These are phyloP conservation scores for Myrmecobius fasciatus DNA, from an alignment of 2,113 vertebrate species.

Conservation along the genomic window DNA sequence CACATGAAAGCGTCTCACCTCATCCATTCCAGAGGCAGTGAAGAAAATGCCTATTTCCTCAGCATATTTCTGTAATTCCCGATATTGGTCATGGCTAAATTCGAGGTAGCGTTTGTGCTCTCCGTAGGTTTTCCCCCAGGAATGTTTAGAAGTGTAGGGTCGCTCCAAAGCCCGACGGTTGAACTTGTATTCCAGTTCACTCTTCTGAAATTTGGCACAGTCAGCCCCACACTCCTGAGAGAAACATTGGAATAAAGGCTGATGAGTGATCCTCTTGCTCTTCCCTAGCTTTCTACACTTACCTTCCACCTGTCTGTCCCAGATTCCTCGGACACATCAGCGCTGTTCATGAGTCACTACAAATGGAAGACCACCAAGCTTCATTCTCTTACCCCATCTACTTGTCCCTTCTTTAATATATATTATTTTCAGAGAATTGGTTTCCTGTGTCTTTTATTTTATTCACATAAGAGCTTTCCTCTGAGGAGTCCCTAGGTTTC, in stretches of 20 bases:
- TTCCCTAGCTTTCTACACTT: neutral
- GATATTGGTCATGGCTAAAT: conserved; percentile 94
- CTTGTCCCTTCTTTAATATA: no score
- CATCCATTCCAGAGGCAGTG: conserved; percentile 98
- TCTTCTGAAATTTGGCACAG: conserved; percentile 99
- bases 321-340: neutral
- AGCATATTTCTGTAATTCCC: conserved; percentile 91
- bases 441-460: no score
- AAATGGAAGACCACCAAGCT: neutral
- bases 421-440: no score
- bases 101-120: conserved; percentile 96
- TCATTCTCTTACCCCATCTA: neutral
- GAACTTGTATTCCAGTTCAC: conserved; percentile 95
- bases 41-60: conserved; percentile 95
- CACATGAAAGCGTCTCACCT: conserved; percentile 84
- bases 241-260: conserved; percentile 3
- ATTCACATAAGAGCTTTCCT: no score
- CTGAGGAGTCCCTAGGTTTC: no score
- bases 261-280: neutral
- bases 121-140: conserved; percentile 95
- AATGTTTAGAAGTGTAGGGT: conserved; percentile 91
- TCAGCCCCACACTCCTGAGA: conserved; percentile 95
- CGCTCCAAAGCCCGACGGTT: conserved; percentile 92
- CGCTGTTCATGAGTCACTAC: neutral
- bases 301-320: neutral